Evolutionary conservation across 2,113 vertebrate species (phyloP), one percentile per base, ranked within the genome.

Genomic region (Pomatostomus ruficeps): DNA sequence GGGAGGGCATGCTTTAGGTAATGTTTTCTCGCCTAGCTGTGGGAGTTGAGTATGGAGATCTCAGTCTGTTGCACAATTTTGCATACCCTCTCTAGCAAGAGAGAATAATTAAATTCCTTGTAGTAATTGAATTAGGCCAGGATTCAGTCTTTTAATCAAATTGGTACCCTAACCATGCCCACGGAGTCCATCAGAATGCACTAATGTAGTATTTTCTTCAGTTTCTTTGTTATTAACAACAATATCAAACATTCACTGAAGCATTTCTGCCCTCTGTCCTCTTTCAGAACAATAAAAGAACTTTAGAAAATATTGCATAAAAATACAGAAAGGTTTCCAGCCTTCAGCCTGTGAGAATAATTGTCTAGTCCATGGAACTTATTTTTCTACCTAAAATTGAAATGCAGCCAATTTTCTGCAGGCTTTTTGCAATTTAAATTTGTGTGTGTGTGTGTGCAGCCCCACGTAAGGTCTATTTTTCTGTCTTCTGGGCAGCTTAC

Each of bases 341-440:
- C 6, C 24, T 78, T 74, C 11, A 78, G 10, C 23, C n/a, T 49
- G 6, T 55, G 31, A 75, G 61, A 89, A 84, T 87, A 84, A 87
- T 51, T 72, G 4, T 51, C 48, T 81, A 28, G 65, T 67, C 48
- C 20, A 10, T 35, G 31, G 36, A 81, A 87, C 5, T 71, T 21
- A 38, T 68, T 95, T 91, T 95, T 75, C 38, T 81, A 24, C 48
- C 81, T 71, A 63, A 93, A 92, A 77, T 84, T 89, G 48, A 76
- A 87, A 59, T 46, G 57, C 21, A 52, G 48, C 48, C 31, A 45
- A 24, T n/a, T 78, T 92, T 52, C 40, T 74, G 66, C 40, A 78
- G 49, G n/a, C 54, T 66, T 33, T 73, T 68, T 80, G 42, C 26
- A 91, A 58, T 84, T 91, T 48, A 35, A 79, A 79, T 52, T 59